A percentile compares a stretch with the other conserved stretches of the same genome.
Evolutionary conservation across 2,797 vertebrate species (phyloP).

Genomic region (Macropus fuliginosus): DNA sequence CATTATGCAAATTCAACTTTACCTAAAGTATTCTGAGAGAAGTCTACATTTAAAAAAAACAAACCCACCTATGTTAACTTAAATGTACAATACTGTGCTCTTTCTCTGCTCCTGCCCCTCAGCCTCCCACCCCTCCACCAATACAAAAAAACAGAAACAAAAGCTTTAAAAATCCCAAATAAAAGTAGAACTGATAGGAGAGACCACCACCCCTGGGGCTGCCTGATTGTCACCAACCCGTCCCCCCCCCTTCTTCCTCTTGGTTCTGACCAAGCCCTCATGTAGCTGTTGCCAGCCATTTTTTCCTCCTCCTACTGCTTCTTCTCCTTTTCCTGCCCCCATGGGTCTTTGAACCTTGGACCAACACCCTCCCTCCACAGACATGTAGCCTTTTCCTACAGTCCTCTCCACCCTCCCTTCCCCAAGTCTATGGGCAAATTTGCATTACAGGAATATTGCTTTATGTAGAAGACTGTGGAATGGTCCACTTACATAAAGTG

Average conservation of each 20-base stretch:
- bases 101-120: neutral
- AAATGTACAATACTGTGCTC: neutral
- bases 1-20: neutral
- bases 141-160: neutral
- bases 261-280: neutral
- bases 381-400: neutral
- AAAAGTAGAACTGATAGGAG: neutral
- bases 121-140: neutral
- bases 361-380: neutral
- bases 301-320: neutral
- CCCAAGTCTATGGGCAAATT: neutral
- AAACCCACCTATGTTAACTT: neutral
- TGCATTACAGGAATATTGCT: neutral
- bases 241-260: neutral
- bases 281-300: accelerated
- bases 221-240: neutral
- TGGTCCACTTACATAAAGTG: neutral
- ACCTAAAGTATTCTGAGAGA: neutral
- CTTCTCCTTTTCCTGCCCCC: neutral
- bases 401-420: neutral
- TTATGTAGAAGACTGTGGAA: neutral
- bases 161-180: neutral
- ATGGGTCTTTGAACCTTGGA: neutral
- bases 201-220: neutral
- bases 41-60: neutral